phyloP scores from a whole-genome alignment of 2,113 vertebrate genomes.

The Sigmodon hispidus region DNA sequence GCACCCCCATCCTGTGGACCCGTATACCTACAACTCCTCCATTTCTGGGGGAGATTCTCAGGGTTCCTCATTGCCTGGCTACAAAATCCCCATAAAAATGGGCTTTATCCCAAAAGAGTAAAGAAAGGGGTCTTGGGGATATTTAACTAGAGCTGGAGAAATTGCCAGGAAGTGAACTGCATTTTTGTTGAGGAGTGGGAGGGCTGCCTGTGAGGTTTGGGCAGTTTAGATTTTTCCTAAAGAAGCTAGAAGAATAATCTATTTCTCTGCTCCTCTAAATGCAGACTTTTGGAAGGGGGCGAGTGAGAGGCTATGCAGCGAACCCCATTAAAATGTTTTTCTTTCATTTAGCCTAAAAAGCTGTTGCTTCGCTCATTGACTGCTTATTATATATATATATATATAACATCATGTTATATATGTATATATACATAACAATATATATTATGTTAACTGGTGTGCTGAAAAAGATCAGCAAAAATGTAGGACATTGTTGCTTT shows the following conservation, averaged over 20 bases:
- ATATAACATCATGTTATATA: too few species aligned
- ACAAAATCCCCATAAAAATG: conserved; percentile 45
- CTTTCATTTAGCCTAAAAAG: background rate
- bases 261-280: conserved; percentile 7
- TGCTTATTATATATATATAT: background rate
- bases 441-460: background rate
- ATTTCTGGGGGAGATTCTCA: conserved; percentile 43
- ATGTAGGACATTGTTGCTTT: conserved; percentile 86
- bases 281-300: background rate
- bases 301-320: background rate
- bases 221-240: conserved; percentile 19
- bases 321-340: background rate
- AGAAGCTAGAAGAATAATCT: background rate
- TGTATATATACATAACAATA: background rate
- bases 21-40: background rate
- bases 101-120: conserved; percentile 44
- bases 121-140: background rate
- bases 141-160: conserved; percentile 31
- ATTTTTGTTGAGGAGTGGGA: conserved; percentile 44
- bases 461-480: conserved; percentile 15
- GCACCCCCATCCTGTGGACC: conserved; percentile 15
- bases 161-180: background rate
- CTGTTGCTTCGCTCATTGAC: background rate
- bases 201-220: conserved; percentile 37
- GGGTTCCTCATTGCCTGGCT: background rate